Base-by-base conservation (phyloP, 1,140 invertebrate species). In the Polyergus mexicanus region DNA sequence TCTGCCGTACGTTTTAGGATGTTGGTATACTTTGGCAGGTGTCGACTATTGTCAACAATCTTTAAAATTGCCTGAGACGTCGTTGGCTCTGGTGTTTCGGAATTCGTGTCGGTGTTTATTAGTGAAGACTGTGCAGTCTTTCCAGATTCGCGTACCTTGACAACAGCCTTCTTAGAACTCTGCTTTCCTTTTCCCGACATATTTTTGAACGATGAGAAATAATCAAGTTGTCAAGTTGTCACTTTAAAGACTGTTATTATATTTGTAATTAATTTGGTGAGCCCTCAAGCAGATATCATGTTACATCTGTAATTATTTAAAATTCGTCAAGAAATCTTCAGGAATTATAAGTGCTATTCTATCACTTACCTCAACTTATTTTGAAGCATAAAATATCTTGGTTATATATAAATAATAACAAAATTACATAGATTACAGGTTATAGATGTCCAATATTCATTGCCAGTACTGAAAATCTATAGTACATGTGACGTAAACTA, bases 1-100 rank as follows among this genome's bases (percentile, higher is more conserved):
- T 97, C 96, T n/a, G 95, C 91, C 47, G 95, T 92, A 22, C 97
- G 95, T 60, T 95, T 94, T 38, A 97, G 89, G 66, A 97, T 93
- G 78, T 92, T 91, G 0, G 93, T 93, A 54, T 96, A 96, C 25
- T 95, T 95, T 35, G 96, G 96, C 77, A 97, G 89, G 44, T 95
- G 91, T 88, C 95, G 95, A 3, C 90, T 92, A 84, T 96, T 96
- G 86, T 97, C 96, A 10, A 95, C 84, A n/a, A 94, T 95, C 84
- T 96, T 96, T n/a, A 95, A 86, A 32, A 94, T 89, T 41, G 93
- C 92, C 19, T 95, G 88, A 5, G 92, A 90, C 58, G 84, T 88
- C 3, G 84, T 88, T 41, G 88, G 86, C 22, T 94, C 93, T 1
- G 91, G 77, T n/a, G 86, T 74, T 51, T 93, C 92, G 0, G 92